Evolutionary conservation across 2,888 invertebrate genomes (phyloP).

Genomic region (Lycocerus yunnanus): DNA sequence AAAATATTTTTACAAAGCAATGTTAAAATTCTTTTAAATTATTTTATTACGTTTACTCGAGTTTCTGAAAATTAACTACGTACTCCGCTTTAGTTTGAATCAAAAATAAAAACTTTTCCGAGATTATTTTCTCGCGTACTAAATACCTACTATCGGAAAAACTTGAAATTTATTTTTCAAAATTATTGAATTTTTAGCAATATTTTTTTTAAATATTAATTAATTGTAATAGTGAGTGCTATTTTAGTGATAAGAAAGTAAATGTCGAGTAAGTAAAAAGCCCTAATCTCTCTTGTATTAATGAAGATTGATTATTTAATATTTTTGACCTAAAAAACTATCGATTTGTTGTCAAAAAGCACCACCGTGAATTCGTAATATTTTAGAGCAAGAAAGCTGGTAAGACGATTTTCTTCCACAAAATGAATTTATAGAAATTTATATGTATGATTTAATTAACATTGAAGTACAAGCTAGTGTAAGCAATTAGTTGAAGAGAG

Average conservation of each 20-base stretch:
- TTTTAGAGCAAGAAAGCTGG: constrained; percentile 5
- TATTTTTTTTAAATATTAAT: background rate
- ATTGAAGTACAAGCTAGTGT: background rate
- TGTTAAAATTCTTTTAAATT: background rate
- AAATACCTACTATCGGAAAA: too few relatives aligned
- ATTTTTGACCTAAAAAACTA: constrained; percentile 20
- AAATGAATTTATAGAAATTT: background rate
- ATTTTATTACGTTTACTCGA: background rate
- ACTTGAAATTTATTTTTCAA: background rate
- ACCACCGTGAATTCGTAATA: background rate
- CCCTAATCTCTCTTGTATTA: constrained; percentile 15
- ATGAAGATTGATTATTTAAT: constrained; percentile 25
- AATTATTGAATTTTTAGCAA: background rate
- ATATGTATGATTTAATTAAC: background rate
- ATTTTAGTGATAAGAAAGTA: constrained; percentile 1
- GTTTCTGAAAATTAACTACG: background rate
- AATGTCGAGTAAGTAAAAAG: constrained; percentile 11
- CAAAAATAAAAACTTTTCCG: background rate
- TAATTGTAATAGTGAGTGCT: background rate
- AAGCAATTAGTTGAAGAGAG: constrained; percentile 4
- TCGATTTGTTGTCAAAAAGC: constrained; percentile 7
- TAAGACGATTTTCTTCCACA: background rate
- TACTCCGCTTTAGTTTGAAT: background rate
- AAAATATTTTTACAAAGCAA: background rate
- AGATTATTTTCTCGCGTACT: background rate